Evolutionary conservation across 2,888 invertebrate genomes (phyloP).

Genomic region (Alsophila aescularia): DNA sequence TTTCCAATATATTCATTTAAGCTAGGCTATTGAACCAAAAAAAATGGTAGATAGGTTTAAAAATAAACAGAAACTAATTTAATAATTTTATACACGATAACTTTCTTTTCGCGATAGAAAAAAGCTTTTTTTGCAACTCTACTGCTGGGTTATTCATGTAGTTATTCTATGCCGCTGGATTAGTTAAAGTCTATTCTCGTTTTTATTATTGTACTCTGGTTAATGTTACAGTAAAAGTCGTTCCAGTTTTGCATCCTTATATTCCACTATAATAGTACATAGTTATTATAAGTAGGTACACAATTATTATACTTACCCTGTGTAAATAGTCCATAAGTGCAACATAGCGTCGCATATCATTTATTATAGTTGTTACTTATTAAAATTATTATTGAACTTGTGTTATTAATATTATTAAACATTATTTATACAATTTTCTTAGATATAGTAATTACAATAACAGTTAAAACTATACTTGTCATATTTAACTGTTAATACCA

Average conservation of each 20-base stretch:
- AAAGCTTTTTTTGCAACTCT: background rate
- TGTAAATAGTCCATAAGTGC: slow-evolving; percentile 31
- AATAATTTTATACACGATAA: no score
- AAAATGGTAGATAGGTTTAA: no score
- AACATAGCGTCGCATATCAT: slow-evolving; percentile 26
- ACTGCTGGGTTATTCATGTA: no score
- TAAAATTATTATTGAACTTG: no score
- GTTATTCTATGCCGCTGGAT: no score
- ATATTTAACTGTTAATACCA: no score
- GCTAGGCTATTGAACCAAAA: no score
- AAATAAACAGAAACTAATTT: no score
- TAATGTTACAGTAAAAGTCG: slow-evolving; percentile 16
- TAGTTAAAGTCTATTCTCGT: slow-evolving; percentile 6
- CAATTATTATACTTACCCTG: slow-evolving; percentile 32
- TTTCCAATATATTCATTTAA: no score
- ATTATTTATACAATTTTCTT: slow-evolving; percentile 4
- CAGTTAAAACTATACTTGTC: no score
- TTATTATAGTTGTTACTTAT: background rate
- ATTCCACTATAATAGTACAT: slow-evolving; percentile 24
- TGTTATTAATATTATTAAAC: slow-evolving; percentile 3
- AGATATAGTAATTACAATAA: no score
- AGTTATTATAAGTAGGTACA: slow-evolving; percentile 21
- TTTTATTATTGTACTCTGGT: slow-evolving; percentile 10
- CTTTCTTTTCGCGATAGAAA: no score
- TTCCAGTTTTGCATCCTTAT: slow-evolving; percentile 26